These are phyloP conservation scores for Hydropsyche tenuis DNA, from an alignment of 1,140 invertebrate species.

Conservation along the genomic window DNA sequence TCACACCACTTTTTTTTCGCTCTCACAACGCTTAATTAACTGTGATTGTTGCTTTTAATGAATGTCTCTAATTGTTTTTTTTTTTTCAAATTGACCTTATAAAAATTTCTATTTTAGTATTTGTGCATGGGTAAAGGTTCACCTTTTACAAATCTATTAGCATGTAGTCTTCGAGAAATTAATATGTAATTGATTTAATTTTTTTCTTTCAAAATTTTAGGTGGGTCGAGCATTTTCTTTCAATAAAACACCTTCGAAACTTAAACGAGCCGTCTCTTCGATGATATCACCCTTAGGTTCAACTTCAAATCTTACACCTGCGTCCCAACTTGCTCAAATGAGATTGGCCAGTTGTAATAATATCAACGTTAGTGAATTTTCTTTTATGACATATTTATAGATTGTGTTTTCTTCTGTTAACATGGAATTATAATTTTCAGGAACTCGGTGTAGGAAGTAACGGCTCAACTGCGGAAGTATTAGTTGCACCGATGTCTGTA, in stretches of 20 bases:
- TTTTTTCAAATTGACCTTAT: too few relatives aligned
- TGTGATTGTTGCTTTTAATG: not conserved
- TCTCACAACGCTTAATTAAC: not conserved
- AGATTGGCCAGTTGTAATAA: slow-evolving; percentile 82
- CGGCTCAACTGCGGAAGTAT: slow-evolving; percentile 67
- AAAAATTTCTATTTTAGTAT: too few relatives aligned
- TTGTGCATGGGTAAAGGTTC: too few relatives aligned
- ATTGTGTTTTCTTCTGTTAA: not conserved
- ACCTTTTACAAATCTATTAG: too few relatives aligned
- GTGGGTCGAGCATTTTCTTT: slow-evolving; percentile 91
- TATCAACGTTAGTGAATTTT: slow-evolving; percentile 73
- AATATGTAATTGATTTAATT: not conserved
- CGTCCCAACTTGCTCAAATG: slow-evolving; percentile 80
- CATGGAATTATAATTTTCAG: slow-evolving; percentile 55
- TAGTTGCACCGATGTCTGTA: slow-evolving; percentile 79
- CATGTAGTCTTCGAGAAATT: not conserved
- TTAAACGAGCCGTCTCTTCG: slow-evolving; percentile 93
- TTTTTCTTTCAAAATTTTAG: slow-evolving; percentile 51
- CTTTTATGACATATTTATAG: slow-evolving; percentile 23
- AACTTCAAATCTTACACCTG: slow-evolving; percentile 77
- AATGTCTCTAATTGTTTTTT: too few relatives aligned
- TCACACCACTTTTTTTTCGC: not conserved
- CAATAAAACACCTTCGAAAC: slow-evolving; percentile 91
- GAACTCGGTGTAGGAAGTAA: slow-evolving; percentile 67
- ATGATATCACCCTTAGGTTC: slow-evolving; percentile 87